Percentiles rank a stretch among this genome's conserved stretches.
phyloP scores from a whole-genome alignment of 2,888 invertebrate species.

The Odontocerum albicorne region DNA sequence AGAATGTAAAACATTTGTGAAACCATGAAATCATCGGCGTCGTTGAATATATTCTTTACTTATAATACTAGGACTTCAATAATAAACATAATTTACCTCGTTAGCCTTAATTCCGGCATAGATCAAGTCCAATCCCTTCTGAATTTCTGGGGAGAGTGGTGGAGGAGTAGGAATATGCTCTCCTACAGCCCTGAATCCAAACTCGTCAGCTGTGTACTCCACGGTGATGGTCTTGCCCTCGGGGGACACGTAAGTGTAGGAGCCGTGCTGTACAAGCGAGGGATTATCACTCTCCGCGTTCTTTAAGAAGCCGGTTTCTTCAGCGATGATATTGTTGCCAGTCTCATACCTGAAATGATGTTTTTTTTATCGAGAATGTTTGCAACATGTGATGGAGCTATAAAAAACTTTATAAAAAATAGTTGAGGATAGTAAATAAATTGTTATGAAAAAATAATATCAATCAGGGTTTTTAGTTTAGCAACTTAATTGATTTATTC shows the following conservation, averaged over 20 bases:
- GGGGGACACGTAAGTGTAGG: constrained; percentile 78
- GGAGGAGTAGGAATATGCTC: constrained; percentile 85
- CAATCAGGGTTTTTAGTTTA: too few relatives aligned
- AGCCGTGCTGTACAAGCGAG: constrained; percentile 75
- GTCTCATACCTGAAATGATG: constrained; percentile 69
- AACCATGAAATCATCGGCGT: too few relatives aligned
- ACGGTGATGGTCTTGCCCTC: constrained; percentile 75
- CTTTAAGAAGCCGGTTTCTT: constrained; percentile 78
- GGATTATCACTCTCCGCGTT: constrained; percentile 65
- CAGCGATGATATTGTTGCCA: constrained; percentile 77
- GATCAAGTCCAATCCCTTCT: constrained; percentile 84
- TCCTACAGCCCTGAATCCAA: constrained; percentile 78
- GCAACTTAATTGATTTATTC: too few relatives aligned
- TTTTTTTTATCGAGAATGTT: too few relatives aligned
- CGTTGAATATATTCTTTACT: too few relatives aligned
- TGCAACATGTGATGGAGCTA: too few relatives aligned
- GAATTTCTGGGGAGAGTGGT: constrained; percentile 81
- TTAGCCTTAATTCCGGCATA: constrained; percentile 76
- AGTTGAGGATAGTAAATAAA: too few relatives aligned
- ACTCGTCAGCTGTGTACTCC: constrained; percentile 80
- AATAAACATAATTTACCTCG: constrained; percentile 44
- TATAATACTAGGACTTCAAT: too few relatives aligned
- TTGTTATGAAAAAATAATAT: too few relatives aligned
- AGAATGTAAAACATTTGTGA: too few relatives aligned
- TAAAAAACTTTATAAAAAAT: too few relatives aligned